Percentiles rank a stretch among this genome's conserved stretches.
Conservation (phyloP, 2,888 invertebrate genomes). For the Hirtodrosophila trivittata region DNA sequence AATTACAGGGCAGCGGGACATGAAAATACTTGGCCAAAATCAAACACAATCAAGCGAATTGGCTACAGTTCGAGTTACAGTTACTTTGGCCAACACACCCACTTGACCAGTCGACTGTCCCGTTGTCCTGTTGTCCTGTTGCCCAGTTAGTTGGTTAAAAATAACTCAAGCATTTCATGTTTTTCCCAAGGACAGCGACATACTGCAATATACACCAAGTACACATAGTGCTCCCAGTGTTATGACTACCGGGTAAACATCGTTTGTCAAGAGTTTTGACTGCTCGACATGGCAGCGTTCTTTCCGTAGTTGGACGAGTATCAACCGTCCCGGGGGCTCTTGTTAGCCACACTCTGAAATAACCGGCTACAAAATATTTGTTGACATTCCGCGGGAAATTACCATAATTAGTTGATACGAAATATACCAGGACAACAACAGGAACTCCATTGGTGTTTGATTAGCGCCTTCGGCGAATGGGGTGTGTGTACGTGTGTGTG, state of each 20-base stretch:
- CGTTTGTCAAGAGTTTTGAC: slow-evolving; percentile 74
- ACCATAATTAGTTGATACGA: slow-evolving; percentile 81
- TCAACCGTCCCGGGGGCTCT: slow-evolving; percentile 13
- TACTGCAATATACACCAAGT: slow-evolving; percentile 40
- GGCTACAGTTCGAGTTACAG: slow-evolving; percentile 59
- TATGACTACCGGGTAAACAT: slow-evolving; percentile 71
- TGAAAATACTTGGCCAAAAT: slow-evolving; percentile 62
- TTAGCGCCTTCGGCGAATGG: slow-evolving; percentile 29
- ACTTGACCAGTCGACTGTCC: slow-evolving; percentile 24
- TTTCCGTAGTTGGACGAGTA: too few relatives aligned
- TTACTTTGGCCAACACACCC: slow-evolving; percentile 48
- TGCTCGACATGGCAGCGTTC: slow-evolving; percentile 41
- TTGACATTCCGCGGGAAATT: slow-evolving; percentile 81
- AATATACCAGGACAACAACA: slow-evolving; percentile 42
- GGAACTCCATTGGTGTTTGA: slow-evolving; percentile 55
- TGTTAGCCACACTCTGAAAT: slow-evolving; percentile 22
- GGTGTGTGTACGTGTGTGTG: slow-evolving; percentile 7
- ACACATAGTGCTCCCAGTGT: slow-evolving; percentile 17
- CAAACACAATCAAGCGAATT: slow-evolving; percentile 80
- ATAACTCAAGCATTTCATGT: slow-evolving; percentile 68
- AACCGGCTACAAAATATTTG: slow-evolving; percentile 76
- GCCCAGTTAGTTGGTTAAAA: slow-evolving; percentile 62
- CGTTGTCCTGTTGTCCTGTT: slow-evolving; percentile 24
- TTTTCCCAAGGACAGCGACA: slow-evolving; percentile 56
- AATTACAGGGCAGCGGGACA: slow-evolving; percentile 62